Evolutionary conservation across 2,113 vertebrate genomes (phyloP), one percentile per base, ranked within the genome.

Genomic region (Spea multiplicata): DNA sequence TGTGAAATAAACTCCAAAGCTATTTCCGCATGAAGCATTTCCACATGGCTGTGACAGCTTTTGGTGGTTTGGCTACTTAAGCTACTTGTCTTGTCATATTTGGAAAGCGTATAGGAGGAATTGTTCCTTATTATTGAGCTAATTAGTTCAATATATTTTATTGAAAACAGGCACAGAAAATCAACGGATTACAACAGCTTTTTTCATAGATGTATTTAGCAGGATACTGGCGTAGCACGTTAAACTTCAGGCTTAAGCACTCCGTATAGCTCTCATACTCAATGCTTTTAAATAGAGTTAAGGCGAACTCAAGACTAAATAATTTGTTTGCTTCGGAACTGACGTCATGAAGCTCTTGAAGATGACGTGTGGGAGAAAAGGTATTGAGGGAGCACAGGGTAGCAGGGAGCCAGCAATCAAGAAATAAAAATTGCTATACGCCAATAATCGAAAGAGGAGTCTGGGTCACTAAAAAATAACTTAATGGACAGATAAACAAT

Each of bases 41-140:
- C 70, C 77, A 80, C 73, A 62, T 61, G 64, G 50, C 47, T 59
- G 57, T 48, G 69, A 73, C 70, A 79, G 45, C 52, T 70, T 73
- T 14, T 80, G 71, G 77, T 80, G 77, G 77, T 80, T 80, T 80
- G 77, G 71, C 70, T 73, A 73, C 77, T 67, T 67, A 9, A 59
- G 6, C 69, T 16, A 9, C 57, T 68, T 80, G 57, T 78, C 76
- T 53, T 72, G 77, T 73, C 77, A 73, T 80, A 66, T 78, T 67
- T 73, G 77, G 62, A 67, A 67, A 73, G 77, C 17, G 16, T 57
- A 67, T 67, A 67, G 50, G 71, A 80, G 65, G 71, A 73, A 30
- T 12, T 73, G 50, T 65, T 69, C 46, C 45, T 76, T 76, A 46
- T 59, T 76, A 69, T 55, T 55, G 66, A 76, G 68, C 48, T 57